Evolutionary conservation across 1,140 invertebrate genomes (phyloP), one percentile per base, ranked within the genome.

Genomic region (Nebria ingens): DNA sequence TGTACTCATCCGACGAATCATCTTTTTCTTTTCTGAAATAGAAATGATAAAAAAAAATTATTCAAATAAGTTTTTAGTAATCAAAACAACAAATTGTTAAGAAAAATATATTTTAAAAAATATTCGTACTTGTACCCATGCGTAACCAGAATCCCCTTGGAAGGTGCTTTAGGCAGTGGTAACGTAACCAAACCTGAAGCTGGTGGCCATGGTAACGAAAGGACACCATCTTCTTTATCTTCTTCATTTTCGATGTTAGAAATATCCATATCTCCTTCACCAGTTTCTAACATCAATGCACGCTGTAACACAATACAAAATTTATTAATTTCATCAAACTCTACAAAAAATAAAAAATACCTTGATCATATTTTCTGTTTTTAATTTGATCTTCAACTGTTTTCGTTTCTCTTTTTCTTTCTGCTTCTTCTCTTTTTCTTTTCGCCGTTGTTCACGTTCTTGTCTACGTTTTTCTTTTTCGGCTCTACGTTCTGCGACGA

Each of bases 71-170:
- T 51, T 53, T 19, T 52, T 53, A 19, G 25, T 58, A 19, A 55
- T 45, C 19, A 1, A 19, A 56, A 53, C n/a, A 34, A 11, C 11
- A 12, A n/a, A n/a, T n/a, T n/a, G n/a, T n/a, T n/a, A n/a, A n/a
- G n/a, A n/a, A n/a, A n/a, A n/a, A n/a, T n/a, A n/a, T n/a, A n/a
- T n/a, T n/a, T n/a, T n/a, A n/a, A n/a, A n/a, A n/a, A n/a, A n/a
- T n/a, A n/a, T n/a, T 9, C 25, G 4, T 45, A 45, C 55, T 34
- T 56, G 29, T 52, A 56, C 15, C 51, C 55, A 21, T 73, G 64
- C 19, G 71, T 68, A 22, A 77, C 68, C 13, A 78, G 65, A 51
- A 78, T 78, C 19, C 76, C 76, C 58, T 73, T 76, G 2, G 71
- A 67, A 15, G 75, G 72, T 0, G 69, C 65, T 6, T 66, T 67